Percentiles rank a stretch among this genome's conserved stretches.
Evolutionary conservation across 2,113 vertebrate genomes (phyloP).

Genomic region (Epinephelus fuscoguttatus): DNA sequence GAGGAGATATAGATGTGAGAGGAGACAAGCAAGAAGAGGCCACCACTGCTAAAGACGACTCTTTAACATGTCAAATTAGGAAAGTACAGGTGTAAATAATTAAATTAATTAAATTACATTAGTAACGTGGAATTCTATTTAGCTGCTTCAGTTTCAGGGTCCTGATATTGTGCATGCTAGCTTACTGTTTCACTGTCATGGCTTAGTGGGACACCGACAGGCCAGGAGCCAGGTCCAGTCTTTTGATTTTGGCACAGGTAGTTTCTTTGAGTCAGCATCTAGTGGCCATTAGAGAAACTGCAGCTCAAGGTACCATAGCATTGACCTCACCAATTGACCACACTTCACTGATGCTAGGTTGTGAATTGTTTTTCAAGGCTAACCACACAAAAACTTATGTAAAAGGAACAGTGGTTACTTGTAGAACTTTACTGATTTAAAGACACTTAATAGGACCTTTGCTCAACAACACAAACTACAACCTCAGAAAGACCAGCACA

Average conservation of each 20-base stretch:
- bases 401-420: neutral
- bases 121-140: neutral
- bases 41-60: no score
- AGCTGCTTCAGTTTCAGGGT: neutral
- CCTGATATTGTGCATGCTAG: neutral
- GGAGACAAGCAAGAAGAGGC: neutral
- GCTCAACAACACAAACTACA: neutral
- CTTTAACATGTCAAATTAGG: neutral
- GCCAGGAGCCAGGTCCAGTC: no score
- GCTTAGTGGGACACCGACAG: no score
- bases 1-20: no score
- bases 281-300: slow-evolving; percentile 19
- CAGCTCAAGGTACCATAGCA: neutral
- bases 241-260: neutral
- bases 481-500: neutral
- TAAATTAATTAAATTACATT: neutral
- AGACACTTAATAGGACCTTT: neutral
- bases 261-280: slow-evolving; percentile 21
- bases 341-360: no score
- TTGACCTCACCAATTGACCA: neutral
- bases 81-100: neutral
- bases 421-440: neutral
- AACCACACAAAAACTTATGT: neutral
- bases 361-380: no score
- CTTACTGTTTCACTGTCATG: no score